Percentiles rank a stretch among this genome's conserved stretches.
phyloP scores from a whole-genome alignment of 2,888 invertebrate genomes.

The Perizoma affinitatum region DNA sequence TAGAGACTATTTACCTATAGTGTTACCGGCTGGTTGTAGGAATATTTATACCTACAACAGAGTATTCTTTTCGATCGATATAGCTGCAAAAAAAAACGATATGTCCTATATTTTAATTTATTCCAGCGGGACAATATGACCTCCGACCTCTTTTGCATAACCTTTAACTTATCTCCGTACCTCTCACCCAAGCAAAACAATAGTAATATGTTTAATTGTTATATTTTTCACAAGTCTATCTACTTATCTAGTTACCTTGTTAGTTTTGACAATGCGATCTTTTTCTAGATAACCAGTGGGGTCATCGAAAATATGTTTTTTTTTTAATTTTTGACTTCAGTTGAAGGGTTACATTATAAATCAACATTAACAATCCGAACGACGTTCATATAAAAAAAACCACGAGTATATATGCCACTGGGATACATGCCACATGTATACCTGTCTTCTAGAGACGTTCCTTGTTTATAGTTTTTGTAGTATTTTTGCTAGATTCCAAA shows the following conservation, averaged over 20 bases:
- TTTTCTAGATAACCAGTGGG: conserved; percentile 14
- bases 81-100: no score
- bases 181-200: conserved; percentile 42
- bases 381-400: no score
- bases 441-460: neutral
- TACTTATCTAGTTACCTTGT: conserved; percentile 29
- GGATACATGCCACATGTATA: neutral
- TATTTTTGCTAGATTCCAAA: conserved; percentile 28
- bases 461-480: conserved; percentile 14
- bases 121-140: conserved; percentile 16
- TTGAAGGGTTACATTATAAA: neutral
- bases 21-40: no score
- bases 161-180: conserved; percentile 27
- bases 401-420: no score
- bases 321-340: no score
- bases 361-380: no score
- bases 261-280: conserved; percentile 29
- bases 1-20: no score
- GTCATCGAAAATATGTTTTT: conserved; percentile 1
- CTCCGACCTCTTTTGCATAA: conserved; percentile 36
- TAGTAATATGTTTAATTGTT: conserved; percentile 42
- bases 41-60: no score
- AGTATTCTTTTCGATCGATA: no score
- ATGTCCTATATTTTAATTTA: conserved; percentile 7
- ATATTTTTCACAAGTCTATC: conserved; percentile 44